Evolutionary conservation across 2,797 vertebrate genomes (phyloP), one percentile per base, ranked within the genome.

Genomic region (Aplochiton taeniatus): DNA sequence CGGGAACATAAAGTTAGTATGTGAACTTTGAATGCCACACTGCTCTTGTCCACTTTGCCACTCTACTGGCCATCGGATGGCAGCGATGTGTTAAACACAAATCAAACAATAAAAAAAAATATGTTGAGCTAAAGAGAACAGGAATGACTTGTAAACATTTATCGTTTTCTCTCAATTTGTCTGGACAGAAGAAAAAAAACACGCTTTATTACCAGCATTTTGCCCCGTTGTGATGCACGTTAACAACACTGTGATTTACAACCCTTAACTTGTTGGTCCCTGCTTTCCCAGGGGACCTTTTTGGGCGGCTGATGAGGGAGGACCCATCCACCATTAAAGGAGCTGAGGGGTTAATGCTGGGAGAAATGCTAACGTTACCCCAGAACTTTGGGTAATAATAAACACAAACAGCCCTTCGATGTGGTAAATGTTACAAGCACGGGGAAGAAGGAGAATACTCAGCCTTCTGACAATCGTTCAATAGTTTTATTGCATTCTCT

Each of bases 331-430:
- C 95, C 51, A 94, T 99, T 81, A 97, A 94, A 82, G 96, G 95
- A 80, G 95, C 96, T 17, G 97, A 99, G 90, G 82, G 86, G 4
- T 84, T 98, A 72, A 98, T 98, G 94, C 92, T 99, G 9, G 98
- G 98, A 78, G 96, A 99, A 91, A 99, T 99, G 98, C 90, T 99
- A 12, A 99, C 98, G 2, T 87, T 99, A 76, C 98, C 97, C 66
- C 98, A 99, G 81, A 99, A 99, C 85, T 99, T 99, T 84, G 98
- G 98, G 98, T 98, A 93, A 78, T 98, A 93, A 77, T 0, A 14
- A 16, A 46, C 9, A 1, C 31, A 17, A 0, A 31, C 12, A 45
- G 6, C 44, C n/a, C 1, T n/a, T 18, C 20, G 14, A 31, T 31
- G 31, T 31, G 31, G 31, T 31, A 42, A 41, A 16, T 41, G 10